These are phyloP conservation scores for Cepaea nemoralis DNA, from an alignment of 1,140 invertebrate genomes.

Conservation along the genomic window DNA sequence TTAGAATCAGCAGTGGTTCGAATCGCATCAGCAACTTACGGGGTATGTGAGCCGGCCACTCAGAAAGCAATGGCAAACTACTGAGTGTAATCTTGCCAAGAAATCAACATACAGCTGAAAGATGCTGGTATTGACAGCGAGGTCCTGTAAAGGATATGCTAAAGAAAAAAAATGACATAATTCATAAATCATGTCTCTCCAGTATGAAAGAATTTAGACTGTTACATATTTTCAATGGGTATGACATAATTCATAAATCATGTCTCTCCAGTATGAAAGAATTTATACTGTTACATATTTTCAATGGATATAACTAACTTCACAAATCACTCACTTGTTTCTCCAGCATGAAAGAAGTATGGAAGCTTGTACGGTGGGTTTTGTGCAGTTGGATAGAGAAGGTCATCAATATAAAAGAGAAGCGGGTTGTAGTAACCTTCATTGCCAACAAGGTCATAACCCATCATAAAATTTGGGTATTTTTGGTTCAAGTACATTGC, in stretches of 20 bases:
- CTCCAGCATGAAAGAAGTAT: slow-evolving; percentile 43
- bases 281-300: too few species aligned
- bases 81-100: too few species aligned
- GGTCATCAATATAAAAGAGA: slow-evolving; percentile 30
- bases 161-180: too few species aligned
- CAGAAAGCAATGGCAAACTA: too few species aligned
- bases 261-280: background rate
- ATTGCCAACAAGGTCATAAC: slow-evolving; percentile 38
- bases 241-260: background rate
- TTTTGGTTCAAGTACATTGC: slow-evolving; percentile 12
- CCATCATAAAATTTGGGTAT: slow-evolving; percentile 35
- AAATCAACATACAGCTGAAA: too few species aligned
- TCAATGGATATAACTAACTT: background rate
- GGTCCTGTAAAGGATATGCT: too few species aligned
- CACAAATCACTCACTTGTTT: slow-evolving; percentile 31
- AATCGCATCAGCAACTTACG: too few species aligned
- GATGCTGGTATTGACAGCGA: too few species aligned
- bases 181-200: too few species aligned
- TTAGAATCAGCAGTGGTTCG: too few species aligned
- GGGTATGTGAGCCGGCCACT: too few species aligned
- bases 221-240: too few species aligned
- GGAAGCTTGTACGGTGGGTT: slow-evolving; percentile 3
- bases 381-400: slow-evolving; percentile 8
- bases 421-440: slow-evolving; percentile 10
- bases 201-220: background rate